Conservation (phyloP, 1,140 invertebrate genomes). For the Asobara japonica region DNA sequence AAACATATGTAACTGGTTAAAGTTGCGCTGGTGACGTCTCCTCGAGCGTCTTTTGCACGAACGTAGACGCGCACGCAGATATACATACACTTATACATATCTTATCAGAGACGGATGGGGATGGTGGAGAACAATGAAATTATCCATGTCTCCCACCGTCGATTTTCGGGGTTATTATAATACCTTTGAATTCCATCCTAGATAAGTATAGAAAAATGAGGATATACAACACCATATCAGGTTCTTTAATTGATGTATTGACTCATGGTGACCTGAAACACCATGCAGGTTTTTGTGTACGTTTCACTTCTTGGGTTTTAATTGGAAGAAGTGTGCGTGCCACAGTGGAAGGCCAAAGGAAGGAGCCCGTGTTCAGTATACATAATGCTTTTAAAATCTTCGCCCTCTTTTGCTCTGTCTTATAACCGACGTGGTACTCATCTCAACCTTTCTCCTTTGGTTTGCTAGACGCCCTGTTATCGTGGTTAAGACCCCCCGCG, state of each 20-base stretch:
- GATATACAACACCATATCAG: too few species aligned
- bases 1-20: too few species aligned
- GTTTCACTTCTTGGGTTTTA: conserved; percentile 29
- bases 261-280: background rate
- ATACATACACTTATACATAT: too few species aligned
- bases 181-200: too few species aligned
- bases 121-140: too few species aligned
- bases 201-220: too few species aligned
- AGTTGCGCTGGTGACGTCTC: too few species aligned
- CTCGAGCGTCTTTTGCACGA: too few species aligned
- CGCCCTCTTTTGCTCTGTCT: background rate
- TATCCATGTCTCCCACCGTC: too few species aligned
- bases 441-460: conserved; percentile 14
- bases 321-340: conserved; percentile 36
- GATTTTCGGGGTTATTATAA: too few species aligned
- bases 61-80: too few species aligned
- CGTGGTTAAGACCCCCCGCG: conserved; percentile 61
- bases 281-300: background rate
- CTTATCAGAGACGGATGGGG: too few species aligned
- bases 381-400: background rate
- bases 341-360: background rate
- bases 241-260: background rate
- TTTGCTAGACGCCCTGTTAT: background rate
- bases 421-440: background rate
- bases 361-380: background rate